These are phyloP conservation scores for Metacarcinus magister DNA, from an alignment of 2,888 invertebrate genomes.

Conservation along the genomic window DNA sequence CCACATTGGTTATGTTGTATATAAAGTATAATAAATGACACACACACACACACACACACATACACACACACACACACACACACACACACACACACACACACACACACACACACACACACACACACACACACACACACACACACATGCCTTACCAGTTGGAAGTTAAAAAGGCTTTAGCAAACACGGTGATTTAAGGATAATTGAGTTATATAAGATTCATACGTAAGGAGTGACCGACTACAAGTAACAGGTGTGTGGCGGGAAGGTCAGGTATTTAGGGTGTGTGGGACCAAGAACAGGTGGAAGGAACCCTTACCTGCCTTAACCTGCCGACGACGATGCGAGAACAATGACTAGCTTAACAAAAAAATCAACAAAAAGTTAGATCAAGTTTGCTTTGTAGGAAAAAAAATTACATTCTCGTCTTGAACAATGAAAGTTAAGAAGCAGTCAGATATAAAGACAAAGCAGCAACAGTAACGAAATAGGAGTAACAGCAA, in stretches of 20 bases:
- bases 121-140: background rate
- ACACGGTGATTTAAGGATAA: background rate
- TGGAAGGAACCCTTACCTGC: background rate
- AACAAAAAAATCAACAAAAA: no score
- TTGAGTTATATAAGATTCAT: background rate
- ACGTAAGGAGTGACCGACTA: background rate
- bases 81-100: conserved; percentile 20
- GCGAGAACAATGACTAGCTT: background rate
- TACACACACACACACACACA: conserved; percentile 14
- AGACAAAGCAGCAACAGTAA: background rate
- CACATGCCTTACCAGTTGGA: background rate
- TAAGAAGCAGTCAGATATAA: background rate
- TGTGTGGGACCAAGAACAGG: background rate
- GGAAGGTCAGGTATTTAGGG: background rate
- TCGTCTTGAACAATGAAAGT: background rate
- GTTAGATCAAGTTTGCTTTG: background rate
- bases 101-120: conserved; percentile 19
- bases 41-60: background rate
- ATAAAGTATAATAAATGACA: background rate
- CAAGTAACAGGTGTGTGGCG: no score
- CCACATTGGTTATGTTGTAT: background rate
- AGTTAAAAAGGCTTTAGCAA: no score
- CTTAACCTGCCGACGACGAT: background rate
- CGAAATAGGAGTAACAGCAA: background rate
- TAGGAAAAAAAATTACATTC: background rate